Percentiles rank a stretch among this genome's conserved stretches.
phyloP scores from a whole-genome alignment of 2,797 vertebrate species.

The Malacoraja senta region DNA sequence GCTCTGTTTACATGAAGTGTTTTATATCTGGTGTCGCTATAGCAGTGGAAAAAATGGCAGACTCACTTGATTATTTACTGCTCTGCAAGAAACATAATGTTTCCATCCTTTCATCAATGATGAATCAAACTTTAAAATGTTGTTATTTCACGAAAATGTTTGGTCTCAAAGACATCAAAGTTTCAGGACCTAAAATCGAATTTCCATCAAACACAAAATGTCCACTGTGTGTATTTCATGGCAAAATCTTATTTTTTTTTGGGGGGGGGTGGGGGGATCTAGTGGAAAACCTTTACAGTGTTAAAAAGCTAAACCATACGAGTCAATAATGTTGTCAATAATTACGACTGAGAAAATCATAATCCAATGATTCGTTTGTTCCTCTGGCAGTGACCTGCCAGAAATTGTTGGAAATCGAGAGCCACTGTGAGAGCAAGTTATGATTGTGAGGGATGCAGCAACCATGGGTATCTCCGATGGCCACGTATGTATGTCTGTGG shows the following conservation, averaged over 20 bases:
- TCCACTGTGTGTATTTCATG: constrained; percentile 23
- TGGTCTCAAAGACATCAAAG: constrained; percentile 9
- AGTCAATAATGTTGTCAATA: background rate
- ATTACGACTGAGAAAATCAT: background rate
- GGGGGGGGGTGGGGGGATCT: background rate
- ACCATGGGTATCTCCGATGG: background rate
- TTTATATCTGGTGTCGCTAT: too few relatives aligned
- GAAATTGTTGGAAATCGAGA: background rate
- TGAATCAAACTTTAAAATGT: background rate
- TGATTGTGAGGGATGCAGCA: background rate
- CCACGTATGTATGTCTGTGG: background rate
- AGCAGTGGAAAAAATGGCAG: background rate
- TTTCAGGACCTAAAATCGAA: constrained; percentile 25
- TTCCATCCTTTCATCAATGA: too few relatives aligned
- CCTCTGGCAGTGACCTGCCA: background rate
- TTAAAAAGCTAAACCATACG: background rate
- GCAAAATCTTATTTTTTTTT: constrained; percentile 21
- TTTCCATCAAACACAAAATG: constrained; percentile 10
- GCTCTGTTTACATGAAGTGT: background rate
- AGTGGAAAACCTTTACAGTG: background rate
- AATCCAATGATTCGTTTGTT: background rate
- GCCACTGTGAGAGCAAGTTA: background rate
- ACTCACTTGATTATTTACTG: background rate
- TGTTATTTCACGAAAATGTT: constrained; percentile 10
- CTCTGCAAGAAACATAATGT: background rate